A percentile compares a stretch with the other conserved stretches of the same genome.
Conservation (phyloP, 2,797 vertebrate species). For the Apogon hyalosoma region DNA sequence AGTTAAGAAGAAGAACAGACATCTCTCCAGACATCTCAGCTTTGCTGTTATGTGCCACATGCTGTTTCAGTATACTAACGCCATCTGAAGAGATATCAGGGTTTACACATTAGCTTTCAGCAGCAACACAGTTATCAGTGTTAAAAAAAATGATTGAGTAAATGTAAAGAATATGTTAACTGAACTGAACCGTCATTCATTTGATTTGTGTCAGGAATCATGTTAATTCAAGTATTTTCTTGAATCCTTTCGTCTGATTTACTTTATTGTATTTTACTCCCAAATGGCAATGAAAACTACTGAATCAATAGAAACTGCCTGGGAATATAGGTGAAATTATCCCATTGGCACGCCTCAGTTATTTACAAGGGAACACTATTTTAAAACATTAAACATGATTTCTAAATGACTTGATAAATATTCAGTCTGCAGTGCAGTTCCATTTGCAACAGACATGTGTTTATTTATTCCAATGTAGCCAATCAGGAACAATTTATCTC, state of each 20-base stretch:
- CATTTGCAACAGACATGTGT: conserved; percentile 61
- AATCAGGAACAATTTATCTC: conserved; percentile 74
- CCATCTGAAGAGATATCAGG: conserved; percentile 22
- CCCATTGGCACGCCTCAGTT: conserved; percentile 56
- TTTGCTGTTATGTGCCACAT: conserved; percentile 46
- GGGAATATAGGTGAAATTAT: conserved; percentile 32
- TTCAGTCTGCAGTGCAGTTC: conserved; percentile 31
- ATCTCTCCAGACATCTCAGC: conserved; percentile 66
- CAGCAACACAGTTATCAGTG: neutral
- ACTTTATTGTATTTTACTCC: conserved; percentile 22
- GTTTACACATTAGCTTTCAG: neutral
- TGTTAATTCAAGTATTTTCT: neutral
- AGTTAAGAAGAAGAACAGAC: conserved; percentile 49
- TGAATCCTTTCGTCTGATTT: neutral
- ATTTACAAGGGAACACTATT: conserved; percentile 29
- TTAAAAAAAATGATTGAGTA: neutral
- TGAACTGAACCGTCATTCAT: neutral
- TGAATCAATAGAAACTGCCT: conserved; percentile 18
- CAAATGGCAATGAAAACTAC: conserved; percentile 19
- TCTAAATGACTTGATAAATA: conserved; percentile 49
- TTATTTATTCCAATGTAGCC: conserved; percentile 75
- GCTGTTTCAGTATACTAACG: conserved; percentile 37
- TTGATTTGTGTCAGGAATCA: neutral
- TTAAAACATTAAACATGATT: conserved; percentile 27
- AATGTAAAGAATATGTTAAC: conserved; percentile 6